Evolutionary conservation across 2,113 vertebrate genomes (phyloP), one percentile per base, ranked within the genome.

Genomic region (Cynoglossus semilaevis): DNA sequence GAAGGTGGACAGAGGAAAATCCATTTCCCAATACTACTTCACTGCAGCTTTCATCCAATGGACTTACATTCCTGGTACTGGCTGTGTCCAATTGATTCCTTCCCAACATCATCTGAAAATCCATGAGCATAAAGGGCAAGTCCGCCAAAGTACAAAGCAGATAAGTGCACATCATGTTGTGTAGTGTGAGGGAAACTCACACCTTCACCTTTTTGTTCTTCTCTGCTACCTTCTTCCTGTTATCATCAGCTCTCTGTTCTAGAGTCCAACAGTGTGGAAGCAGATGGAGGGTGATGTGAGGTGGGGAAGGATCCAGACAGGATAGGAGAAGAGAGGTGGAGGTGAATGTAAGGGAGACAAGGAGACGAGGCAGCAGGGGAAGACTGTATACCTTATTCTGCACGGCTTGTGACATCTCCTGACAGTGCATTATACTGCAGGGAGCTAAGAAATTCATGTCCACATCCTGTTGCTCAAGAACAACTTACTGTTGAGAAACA

Each of bases 11-110:
- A 58, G 69, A 74, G 87, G 82, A 92, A 94, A 94, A 95, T 96
- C 94, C 87, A 95, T 95, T 94, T 92, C 90, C 93, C 93, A 93
- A 93, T 94, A 93, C 74, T 72, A 86, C 76, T 86, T 80, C 87
- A 88, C 91, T 86, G 87, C 87, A 84, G 91, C 91, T 89, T 90
- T 92, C 90, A 85, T 88, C 90, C 90, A 63, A 94, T 92, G 84
- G 91, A 95, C 91, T 90, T 87, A 88, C 90, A 89, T 93, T 94
- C 91, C 93, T 93, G 87, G 84, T 92, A 91, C 90, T 91, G 91
- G 86, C 92, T 89, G 90, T 83, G 69, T 51, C 70, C 75, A 92
- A 95, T 95, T 89, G 93, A 96, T 95, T 91, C 85, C 84, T 82
- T 83, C 87, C 84, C 78, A 89, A 90, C 92, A 92, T 94, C 92